Evolutionary conservation across 1,140 invertebrate species (phyloP), one percentile per base, ranked within the genome.

Genomic region (Aleiodes sp.): DNA sequence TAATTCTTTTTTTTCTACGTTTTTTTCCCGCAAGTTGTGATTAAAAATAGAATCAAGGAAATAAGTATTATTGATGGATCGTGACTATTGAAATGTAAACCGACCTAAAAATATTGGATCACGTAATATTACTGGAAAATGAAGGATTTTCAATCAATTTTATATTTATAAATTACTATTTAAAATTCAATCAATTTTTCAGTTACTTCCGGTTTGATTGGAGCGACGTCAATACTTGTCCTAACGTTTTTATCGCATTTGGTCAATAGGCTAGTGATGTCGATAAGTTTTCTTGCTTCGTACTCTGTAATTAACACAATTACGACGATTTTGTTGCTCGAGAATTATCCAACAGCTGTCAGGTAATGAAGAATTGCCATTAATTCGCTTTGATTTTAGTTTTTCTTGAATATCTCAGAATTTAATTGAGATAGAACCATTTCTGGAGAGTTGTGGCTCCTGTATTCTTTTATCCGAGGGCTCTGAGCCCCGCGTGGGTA

Each of bases 281-380:
- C 68, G 10, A 60, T 69, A n/a, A 60, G 73, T 21, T 68, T 74
- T 26, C 52, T 80, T 29, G 70, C 73, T 28, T 59, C 76, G 4
- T 80, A 78, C 46, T 70, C 76, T 8, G 72, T 75, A 35, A 68
- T 73, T 9, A 46, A 73, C n/a, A 80, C 79, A 6, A 68, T 72
- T 21, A 59, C 68, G 2, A 74, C 43, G 29, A 73, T 78, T 61
- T 12, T 75, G 2, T 28, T 80, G n/a, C 24, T 78, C 41, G 79
- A 80, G 60, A 80, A 76, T 72, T 80, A 80, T 71, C 77, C 75
- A 26, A 80, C 78, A 29, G 72, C 72, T 43, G 60, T 79, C 21
- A 78, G 79, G 78, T 80, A 41, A 21, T 43, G 4, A 12, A 35
- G 39, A 29, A 37, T 56, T 16, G 14, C 14, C 28, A 31, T 14